Base-by-base conservation (phyloP, 1,140 invertebrate genomes). In the Orchestia grillus region DNA sequence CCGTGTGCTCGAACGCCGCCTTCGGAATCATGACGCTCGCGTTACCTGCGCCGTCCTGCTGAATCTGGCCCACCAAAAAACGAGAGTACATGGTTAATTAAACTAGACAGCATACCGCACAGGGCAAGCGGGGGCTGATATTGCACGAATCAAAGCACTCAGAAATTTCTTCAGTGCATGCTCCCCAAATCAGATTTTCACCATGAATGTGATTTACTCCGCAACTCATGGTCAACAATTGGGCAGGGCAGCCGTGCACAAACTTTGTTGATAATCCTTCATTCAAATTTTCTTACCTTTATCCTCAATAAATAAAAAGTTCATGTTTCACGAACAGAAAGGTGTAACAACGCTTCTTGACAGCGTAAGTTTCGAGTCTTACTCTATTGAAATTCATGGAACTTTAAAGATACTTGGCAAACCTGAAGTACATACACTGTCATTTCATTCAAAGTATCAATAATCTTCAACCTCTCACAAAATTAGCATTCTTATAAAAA, bases 1-100 rank as follows among this genome's bases (percentile, higher is more conserved):
- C 98, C 97, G 98, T 98, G 97, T 99, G 98, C 95, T 98, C 98
- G 0, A 98, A 97, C 19, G 96, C 97, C 0, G 98, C 98, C 87
- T 98, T 97, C 44, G 97, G 97, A 45, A 98, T 98, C 77, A 97
- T 98, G 0, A 98, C 97, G 95, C 97, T 98, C 0, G 98, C 97
- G 43, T 97, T 97, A 57, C 98, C 98, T 77, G 96, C 96, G 98
- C 97, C 87, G 62, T 96, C 96, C 45, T 97, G 96, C 47, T 97
- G 96, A 88, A 97, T 97, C 91, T 97, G 95, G 0, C n/a, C n/a
- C n/a, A 91, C 53, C 40, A 62, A 90, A 11, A n/a, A 36, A 96
- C n/a, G 44, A 95, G 91, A 3, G 62, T 36, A 8, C 47, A 53
- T 6, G 28, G 62, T 77, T 77, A 77, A 77, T 23, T 77, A 3